Conservation (phyloP, 2,888 invertebrate genomes). For the Brachyptera risi region DNA sequence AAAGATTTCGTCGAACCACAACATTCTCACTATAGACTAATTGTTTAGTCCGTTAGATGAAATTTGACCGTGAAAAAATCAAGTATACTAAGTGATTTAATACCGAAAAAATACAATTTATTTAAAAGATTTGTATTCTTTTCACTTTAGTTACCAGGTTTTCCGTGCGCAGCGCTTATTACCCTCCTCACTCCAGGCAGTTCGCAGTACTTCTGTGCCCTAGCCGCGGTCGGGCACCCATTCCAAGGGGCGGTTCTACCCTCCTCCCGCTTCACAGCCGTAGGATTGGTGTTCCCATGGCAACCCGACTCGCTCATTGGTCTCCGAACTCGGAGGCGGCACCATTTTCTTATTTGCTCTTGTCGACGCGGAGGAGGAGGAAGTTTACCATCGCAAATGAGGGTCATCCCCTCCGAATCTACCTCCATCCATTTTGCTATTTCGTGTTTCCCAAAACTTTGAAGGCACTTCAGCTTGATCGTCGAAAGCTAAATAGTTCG, state of each 20-base stretch:
- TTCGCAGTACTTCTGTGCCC: background rate
- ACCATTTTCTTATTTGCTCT: conserved; percentile 12
- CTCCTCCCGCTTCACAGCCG: conserved; percentile 27
- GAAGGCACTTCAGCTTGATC: conserved; percentile 35
- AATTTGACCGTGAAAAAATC: too few relatives aligned
- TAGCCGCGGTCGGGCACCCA: conserved; percentile 3
- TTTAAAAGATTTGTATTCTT: background rate
- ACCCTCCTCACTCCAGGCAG: background rate
- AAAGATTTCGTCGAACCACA: too few relatives aligned
- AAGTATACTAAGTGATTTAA: too few relatives aligned
- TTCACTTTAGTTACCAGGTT: background rate
- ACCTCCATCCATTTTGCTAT: conserved; percentile 54
- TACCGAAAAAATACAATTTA: background rate
- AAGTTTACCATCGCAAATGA: conserved; percentile 12
- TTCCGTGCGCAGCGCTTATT: background rate
- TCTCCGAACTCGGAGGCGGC: conserved; percentile 5
- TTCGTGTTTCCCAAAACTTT: conserved; percentile 42
- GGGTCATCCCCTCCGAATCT: conserved; percentile 31
- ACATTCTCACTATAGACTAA: too few relatives aligned
- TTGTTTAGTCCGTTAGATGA: too few relatives aligned
- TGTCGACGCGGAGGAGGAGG: conserved; percentile 11
- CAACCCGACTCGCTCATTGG: conserved; percentile 26
- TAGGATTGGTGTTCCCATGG: conserved; percentile 39
- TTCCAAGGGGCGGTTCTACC: background rate
- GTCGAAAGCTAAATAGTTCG: conserved; percentile 40